phyloP scores from a whole-genome alignment of 1,140 invertebrate species.

The Hyles vespertilio region DNA sequence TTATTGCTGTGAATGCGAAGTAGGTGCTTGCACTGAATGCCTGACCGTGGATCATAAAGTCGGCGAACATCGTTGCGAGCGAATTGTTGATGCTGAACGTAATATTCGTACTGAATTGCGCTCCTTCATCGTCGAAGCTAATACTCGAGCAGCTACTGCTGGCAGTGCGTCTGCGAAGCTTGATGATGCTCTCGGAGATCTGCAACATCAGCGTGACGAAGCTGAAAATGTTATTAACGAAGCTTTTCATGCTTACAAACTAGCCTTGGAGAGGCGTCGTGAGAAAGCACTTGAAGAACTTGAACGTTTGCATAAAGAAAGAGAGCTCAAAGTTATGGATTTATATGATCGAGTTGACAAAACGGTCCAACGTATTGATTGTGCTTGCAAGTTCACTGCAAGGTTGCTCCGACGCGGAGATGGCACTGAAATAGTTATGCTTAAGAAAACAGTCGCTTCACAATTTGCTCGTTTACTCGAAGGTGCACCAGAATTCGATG shows the following conservation, averaged over 20 bases:
- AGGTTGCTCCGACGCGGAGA: conserved; percentile 88
- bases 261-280: conserved; percentile 85
- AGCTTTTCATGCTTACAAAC: conserved; percentile 89
- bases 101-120: conserved; percentile 85
- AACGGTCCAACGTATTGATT: conserved; percentile 87
- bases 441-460: conserved; percentile 85
- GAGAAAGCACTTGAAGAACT: conserved; percentile 86
- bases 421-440: conserved; percentile 86
- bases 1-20: conserved; percentile 89
- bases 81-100: conserved; percentile 84
- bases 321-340: conserved; percentile 93
- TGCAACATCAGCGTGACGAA: conserved; percentile 90
- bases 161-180: conserved; percentile 84
- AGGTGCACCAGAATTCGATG: conserved; percentile 86
- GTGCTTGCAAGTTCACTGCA: conserved; percentile 88
- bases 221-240: conserved; percentile 91
- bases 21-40: conserved; percentile 89
- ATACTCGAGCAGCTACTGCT: conserved; percentile 84
- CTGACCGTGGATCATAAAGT: conserved; percentile 86
- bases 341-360: conserved; percentile 87
- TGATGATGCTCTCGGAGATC: conserved; percentile 87
- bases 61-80: conserved; percentile 87
- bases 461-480: conserved; percentile 87
- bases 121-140: conserved; percentile 82
- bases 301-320: conserved; percentile 86